Evolutionary conservation across 2,797 vertebrate species (phyloP).

Genomic region (Scomberomorus guttatus): DNA sequence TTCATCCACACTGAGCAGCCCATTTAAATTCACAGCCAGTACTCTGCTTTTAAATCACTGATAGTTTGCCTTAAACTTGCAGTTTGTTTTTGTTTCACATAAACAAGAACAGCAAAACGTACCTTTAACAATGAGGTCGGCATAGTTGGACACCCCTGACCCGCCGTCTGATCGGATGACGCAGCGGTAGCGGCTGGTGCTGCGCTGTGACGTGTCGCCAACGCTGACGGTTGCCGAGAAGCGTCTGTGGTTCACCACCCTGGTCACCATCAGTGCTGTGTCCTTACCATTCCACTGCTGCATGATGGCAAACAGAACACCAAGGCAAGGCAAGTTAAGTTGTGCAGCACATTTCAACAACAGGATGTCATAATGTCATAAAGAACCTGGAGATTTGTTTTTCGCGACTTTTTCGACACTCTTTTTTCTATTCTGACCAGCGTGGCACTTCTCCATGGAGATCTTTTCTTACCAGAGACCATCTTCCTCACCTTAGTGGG

Average conservation of each 20-base stretch:
- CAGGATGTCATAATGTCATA: no score
- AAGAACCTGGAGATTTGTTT: no score
- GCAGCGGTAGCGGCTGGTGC: conserved; percentile 94
- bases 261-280: conserved; percentile 95
- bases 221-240: conserved; percentile 96
- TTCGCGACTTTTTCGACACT: no score
- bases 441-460: no score
- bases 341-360: no score
- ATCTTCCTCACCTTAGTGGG: no score
- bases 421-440: no score
- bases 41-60: not conserved
- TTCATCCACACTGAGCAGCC: conserved; percentile 20
- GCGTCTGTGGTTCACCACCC: conserved; percentile 95
- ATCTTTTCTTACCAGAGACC: no score
- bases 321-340: no score
- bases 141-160: conserved; percentile 96
- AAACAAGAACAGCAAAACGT: not conserved
- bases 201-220: conserved; percentile 94
- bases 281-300: conserved; percentile 98
- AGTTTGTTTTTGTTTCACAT: no score
- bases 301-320: not conserved
- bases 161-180: conserved; percentile 96
- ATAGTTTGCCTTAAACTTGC: not conserved
- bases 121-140: conserved; percentile 91
- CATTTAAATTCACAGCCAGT: conserved; percentile 3